Base-by-base conservation (phyloP, 1,140 invertebrate species). In the Galendromus occidentalis region DNA sequence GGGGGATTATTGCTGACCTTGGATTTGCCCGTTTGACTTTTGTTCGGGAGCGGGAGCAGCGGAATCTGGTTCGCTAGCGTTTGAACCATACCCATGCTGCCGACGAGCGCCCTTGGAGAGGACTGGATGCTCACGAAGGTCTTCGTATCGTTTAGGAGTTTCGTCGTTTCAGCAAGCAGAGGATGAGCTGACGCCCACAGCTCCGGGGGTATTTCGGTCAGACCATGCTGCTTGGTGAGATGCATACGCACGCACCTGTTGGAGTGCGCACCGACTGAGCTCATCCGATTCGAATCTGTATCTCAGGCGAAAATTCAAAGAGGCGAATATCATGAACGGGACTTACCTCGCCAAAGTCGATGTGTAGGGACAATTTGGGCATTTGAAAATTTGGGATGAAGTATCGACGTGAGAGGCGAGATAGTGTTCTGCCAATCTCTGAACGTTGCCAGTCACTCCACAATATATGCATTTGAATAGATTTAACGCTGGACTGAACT, bases 371-470 rank as follows among this genome's bases (percentile, higher is more conserved):
- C 86, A 82, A 67, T 83, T 78, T 65, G 83, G 80, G 76, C 84
- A 83, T 74, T 84, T 78, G 78, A 86, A 86, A 44, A 84, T 83
- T 66, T 84, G 77, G 30, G 51, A 20, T 18, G 17, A n/a, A 20
- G 51, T 59, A 75, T 84, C 83, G 17, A 84, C 85, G 74, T 88
- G 87, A 7, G 85, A 82, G 39, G 86, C 86, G 30, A 88, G 78
- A 80, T 86, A 90, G 73, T 89, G 87, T 71, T 89, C 86, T 0
- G 86, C 86, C 2, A 88, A 81, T 12, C 86, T 79, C 14, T 85
- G 83, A 28, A 87, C 78, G 68, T 86, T 85, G 2, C 84, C 84
- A 47, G 87, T 84, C 72, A 85, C 84, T 69, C 87, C 85, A 71
- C 87, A 86, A 69, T 85, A 83, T 6, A 82, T 79, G 75, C 85